These are phyloP conservation scores for Drosophila pachea DNA, from an alignment of 1,140 invertebrate species.

Conservation along the genomic window DNA sequence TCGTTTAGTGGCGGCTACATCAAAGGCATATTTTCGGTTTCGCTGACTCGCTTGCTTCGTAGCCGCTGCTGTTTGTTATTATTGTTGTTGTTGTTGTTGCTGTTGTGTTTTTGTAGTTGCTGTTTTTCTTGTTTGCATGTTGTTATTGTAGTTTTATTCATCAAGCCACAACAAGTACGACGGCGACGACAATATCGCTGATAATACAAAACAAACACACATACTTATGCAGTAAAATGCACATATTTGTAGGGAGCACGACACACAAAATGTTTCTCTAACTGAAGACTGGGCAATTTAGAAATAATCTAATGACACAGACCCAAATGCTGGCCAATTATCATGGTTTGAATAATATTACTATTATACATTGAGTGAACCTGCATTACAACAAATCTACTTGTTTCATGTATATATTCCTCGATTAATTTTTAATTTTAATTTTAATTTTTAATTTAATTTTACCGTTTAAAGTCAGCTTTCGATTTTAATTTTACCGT, in stretches of 20 bases:
- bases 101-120: conserved; percentile 1
- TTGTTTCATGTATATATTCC: too few species aligned
- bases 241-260: conserved; percentile 6
- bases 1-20: conserved; percentile 67
- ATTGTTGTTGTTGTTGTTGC: conserved; percentile 42
- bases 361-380: too few species aligned
- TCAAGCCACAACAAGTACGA: conserved; percentile 36
- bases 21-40: conserved; percentile 70
- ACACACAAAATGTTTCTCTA: background rate
- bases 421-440: too few species aligned
- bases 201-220: conserved; percentile 33
- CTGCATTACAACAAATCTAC: too few species aligned
- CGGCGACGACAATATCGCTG: conserved; percentile 35
- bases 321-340: too few species aligned
- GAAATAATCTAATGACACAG: too few species aligned
- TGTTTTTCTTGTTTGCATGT: conserved; percentile 17
- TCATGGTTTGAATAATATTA: too few species aligned
- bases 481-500: too few species aligned
- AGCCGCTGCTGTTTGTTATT: conserved; percentile 50
- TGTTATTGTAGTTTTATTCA: conserved; percentile 49
- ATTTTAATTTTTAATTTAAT: too few species aligned
- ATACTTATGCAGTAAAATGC: background rate
- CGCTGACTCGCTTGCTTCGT: conserved; percentile 56
- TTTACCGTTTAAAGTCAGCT: too few species aligned
- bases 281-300: too few species aligned